phyloP scores from a whole-genome alignment of 2,113 vertebrate genomes.

The Notiomystis cincta region DNA sequence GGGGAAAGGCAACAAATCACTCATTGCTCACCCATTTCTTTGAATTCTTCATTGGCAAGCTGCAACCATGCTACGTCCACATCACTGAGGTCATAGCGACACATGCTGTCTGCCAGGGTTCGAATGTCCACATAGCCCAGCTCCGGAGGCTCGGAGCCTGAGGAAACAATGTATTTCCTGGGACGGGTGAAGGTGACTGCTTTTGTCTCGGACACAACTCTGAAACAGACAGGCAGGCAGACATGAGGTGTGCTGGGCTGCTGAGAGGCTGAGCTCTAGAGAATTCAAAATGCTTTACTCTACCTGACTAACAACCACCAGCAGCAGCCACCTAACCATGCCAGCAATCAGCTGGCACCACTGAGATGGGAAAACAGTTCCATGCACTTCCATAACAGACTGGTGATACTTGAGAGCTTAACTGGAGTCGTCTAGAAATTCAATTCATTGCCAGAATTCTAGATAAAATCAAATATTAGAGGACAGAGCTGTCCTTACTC shows the following conservation, averaged over 20 bases:
- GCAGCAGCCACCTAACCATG: neutral
- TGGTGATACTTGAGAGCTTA: neutral
- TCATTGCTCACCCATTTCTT: conserved; percentile 85
- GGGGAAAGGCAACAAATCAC: no score
- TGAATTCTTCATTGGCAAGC: conserved; percentile 85
- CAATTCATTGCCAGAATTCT: neutral
- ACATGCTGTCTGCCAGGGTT: conserved; percentile 84
- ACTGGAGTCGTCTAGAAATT: neutral
- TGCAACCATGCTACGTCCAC: conserved; percentile 89
- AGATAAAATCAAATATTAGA: neutral
- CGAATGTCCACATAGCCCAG: conserved; percentile 89
- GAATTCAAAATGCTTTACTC: neutral
- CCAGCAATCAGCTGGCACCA: neutral
- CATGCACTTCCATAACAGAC: accelerated
- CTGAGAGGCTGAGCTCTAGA: neutral
- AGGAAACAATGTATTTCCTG: conserved; percentile 87
- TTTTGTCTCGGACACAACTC: conserved; percentile 80
- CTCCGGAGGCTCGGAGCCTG: conserved; percentile 78
- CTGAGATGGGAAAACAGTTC: neutral
- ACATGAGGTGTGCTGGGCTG: neutral
- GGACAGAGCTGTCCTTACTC: neutral
- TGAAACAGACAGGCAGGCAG: conserved; percentile 43
- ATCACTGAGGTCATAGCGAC: conserved; percentile 92
- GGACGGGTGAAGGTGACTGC: conserved; percentile 83
- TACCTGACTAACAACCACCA: neutral